Base-by-base conservation (phyloP, 92 coral and sea anemone genomes). In the Zoanthus gigantus region DNA sequence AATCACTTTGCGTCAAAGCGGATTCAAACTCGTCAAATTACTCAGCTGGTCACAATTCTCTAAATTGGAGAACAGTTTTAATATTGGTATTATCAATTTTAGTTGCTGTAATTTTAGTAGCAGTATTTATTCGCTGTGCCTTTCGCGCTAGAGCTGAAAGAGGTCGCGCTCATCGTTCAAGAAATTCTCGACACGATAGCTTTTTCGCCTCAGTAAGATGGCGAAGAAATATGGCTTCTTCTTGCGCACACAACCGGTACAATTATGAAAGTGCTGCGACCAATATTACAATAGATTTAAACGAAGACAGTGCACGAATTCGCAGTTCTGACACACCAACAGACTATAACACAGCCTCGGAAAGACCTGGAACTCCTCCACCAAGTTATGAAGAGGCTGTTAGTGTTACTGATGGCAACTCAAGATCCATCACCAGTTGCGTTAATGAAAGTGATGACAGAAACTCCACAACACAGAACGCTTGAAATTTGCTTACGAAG, bases 131-230 rank as follows among this genome's bases (percentile, higher is more conserved):
- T 17, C 85, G n/a, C 63, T 81, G 75, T 30, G 65, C 44, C 46
- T 81, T 81, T 46, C 85, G 85, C 28, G 85, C 75, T 18, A 81
- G 85, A 81, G 85, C 75, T 7, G 85, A 81, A 12, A 81, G 85
- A 16, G 52, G 44, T 42, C 60, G 46, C 18, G 85, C 37, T n/a
- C 69, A 44, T 48, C 28, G 74, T 58, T 7, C 29, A 16, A 78
- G 83, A 78, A 73, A 73, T 28, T 9, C 45, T 44, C 71, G 83
- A 46, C 83, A 71, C 15, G 84, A 66, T 42, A 66, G 72, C 17
- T 79, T 79, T 61, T 34, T 69, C 42, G 56, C 72, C 37, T 66
- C 85, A 14, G 74, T 66, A 45, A 28, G 85, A 9, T 67, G 85
- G 73, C 85, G 85, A 18, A 81, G 47, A 34, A 81, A 28, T 14